Base-by-base conservation (phyloP, 2,113 vertebrate genomes). In the Typhlomys cinereus region DNA sequence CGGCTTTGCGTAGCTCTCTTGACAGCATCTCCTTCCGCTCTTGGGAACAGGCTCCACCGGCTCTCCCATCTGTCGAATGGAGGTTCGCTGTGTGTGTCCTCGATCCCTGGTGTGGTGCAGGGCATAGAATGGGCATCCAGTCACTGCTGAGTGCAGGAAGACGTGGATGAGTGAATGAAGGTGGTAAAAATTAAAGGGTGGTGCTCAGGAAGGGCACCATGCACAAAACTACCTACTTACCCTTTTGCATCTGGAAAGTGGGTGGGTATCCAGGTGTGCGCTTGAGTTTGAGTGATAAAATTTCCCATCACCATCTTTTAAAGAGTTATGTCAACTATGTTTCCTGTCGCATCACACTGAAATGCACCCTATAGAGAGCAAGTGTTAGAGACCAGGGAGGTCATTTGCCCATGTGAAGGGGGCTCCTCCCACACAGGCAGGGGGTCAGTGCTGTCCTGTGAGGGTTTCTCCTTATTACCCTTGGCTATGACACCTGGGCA, bases 381-480 rank as follows among this genome's bases (percentile, higher is more conserved):
- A 34, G 74, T 21, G 29, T 67, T 82, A 59, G 48, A 79, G 59
- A 69, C 76, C 70, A 9, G 39, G 27, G 11, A 15, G 41, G 21
- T 39, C 73, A 0, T 39, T 59, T 34, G 57, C 84, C 50, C 31
- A 0, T 36, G 59, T 84, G 31, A 39, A 67, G 50, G 39, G 8
- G 23, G 3, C 50, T 74, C n/a, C 61, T 17, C 4, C 69, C 41
- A 23, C 7, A 52, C 78, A 34, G 14, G 62, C 62, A 23, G 7
- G 36, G 11, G 3, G 20, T 2, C 18, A 36, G 31, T 52, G 36
- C 23, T 0, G 0, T 36, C 0, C 31, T 3, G 41, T 18, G n/a
- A 46, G 36, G 59, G 7, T 41, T 64, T 48, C 61, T 64, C 27
- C 52, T 12, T 50, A 25, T 70, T 34, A 39, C 21, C 9, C 0